Percentiles rank a stretch among this genome's conserved stretches.
phyloP scores from a whole-genome alignment of 2,888 invertebrate genomes.

The Aleiodes testaceus region DNA sequence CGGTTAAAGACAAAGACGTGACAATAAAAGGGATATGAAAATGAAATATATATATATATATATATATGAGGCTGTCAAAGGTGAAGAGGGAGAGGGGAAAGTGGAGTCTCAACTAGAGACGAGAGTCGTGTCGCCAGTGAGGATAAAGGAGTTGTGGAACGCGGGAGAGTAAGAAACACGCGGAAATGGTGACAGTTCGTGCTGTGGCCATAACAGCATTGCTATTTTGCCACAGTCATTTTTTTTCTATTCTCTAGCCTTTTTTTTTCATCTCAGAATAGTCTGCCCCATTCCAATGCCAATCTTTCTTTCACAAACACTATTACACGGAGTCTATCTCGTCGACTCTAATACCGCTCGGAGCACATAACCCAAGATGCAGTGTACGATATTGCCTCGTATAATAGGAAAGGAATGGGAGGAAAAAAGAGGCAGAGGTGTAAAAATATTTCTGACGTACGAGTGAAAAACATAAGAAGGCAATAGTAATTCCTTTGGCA shows the following conservation, averaged over 20 bases:
- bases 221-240: slow-evolving; percentile 66
- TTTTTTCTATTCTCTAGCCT: slow-evolving; percentile 51
- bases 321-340: slow-evolving; percentile 48
- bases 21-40: slow-evolving; percentile 26
- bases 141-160: slow-evolving; percentile 52
- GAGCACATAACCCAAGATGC: slow-evolving; percentile 60
- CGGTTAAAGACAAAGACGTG: slow-evolving; percentile 8
- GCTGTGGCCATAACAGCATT: slow-evolving; percentile 68
- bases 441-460: slow-evolving; percentile 57
- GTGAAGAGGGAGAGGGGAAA: slow-evolving; percentile 30
- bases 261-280: slow-evolving; percentile 29
- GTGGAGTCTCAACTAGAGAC: slow-evolving; percentile 52
- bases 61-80: not conserved
- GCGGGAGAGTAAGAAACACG: slow-evolving; percentile 66
- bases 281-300: slow-evolving; percentile 47
- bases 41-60: slow-evolving; percentile 23
- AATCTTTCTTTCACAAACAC: slow-evolving; percentile 50
- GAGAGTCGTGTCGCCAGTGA: slow-evolving; percentile 47
- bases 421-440: slow-evolving; percentile 30
- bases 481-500: slow-evolving; percentile 29
- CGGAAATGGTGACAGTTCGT: slow-evolving; percentile 72
- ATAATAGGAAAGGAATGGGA: slow-evolving; percentile 59
- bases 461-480: slow-evolving; percentile 18
- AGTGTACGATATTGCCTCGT: slow-evolving; percentile 51
- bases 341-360: not conserved